Base-by-base conservation (phyloP, 64 coral and sea anemone genomes). In the Montipora efflorescens region DNA sequence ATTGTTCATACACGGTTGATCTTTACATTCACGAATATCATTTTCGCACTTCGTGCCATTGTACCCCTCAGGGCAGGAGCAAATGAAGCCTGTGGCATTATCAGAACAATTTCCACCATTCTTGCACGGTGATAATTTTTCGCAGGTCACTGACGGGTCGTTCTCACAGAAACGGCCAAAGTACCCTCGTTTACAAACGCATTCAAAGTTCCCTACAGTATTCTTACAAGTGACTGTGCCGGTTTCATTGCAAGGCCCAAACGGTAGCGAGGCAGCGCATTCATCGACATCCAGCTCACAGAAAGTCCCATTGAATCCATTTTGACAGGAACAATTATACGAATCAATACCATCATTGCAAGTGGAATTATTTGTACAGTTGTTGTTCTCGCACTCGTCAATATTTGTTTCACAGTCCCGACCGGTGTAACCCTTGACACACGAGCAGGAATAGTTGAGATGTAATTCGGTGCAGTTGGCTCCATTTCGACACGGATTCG, bases 261-360 rank as follows among this genome's bases (percentile, higher is more conserved):
- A 49, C 0, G 50, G 47, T 19, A 45, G 9, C 16, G 10, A 85
- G 16, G 21, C 12, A 19, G 75, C 87, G 51, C 95, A 96, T 46
- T 96, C 95, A 71, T 96, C 6, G 13, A 96, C 89, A 68, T 98
- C 96, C 49, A 50, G 48, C 45, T 98, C 93, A 83, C 96, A 98
- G 72, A 62, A 92, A 5, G 83, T 92, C 3, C 96, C 96, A 23
- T 95, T 95, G 64, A 94, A 98, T 53, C 96, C 96, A 44, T 28
- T 61, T 12, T 87, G 25, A 73, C 96, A 98, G 13, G 87, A 94
- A 77, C 96, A 98, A 57, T 87, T 89, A 62, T 98, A 98, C 15
- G 72, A 59, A 28, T 92, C 87, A 8, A 98, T 67, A 3, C 83
- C 77, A 79, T 98, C 96, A 18, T 79, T 46, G 75, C 96, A 98